These are phyloP conservation scores for Acanthopleura granulata DNA, from an alignment of 2,888 invertebrate genomes.

Conservation along the genomic window DNA sequence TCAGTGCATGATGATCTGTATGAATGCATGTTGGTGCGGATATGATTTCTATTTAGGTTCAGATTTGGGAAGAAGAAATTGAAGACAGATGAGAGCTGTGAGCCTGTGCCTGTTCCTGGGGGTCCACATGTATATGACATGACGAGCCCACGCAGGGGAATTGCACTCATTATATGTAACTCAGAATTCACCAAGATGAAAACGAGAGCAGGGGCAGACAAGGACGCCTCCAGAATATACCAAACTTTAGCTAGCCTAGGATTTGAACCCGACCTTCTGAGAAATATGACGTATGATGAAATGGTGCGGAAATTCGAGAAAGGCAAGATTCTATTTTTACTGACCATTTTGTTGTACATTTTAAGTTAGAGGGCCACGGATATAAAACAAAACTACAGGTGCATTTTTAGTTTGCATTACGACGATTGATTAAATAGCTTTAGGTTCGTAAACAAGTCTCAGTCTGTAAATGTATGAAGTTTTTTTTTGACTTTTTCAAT, in stretches of 20 bases:
- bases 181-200: neutral
- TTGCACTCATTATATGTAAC: neutral
- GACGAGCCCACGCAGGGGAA: neutral
- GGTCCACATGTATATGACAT: slow-evolving; percentile 1
- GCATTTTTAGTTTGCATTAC: too few relatives aligned
- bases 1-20: too few relatives aligned
- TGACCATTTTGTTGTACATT: too few relatives aligned
- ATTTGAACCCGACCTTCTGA: neutral
- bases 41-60: neutral
- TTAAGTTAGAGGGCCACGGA: too few relatives aligned
- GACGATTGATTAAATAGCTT: too few relatives aligned
- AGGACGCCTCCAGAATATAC: neutral
- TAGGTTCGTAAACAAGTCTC: too few relatives aligned
- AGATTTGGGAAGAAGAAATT: slow-evolving; percentile 9
- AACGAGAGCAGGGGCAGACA: neutral
- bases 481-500: too few relatives aligned
- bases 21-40: too few relatives aligned
- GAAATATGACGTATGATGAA: neutral
- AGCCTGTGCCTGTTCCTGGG: slow-evolving; percentile 1
- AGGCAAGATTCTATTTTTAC: neutral
- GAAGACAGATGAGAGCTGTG: neutral
- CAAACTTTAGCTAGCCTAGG: neutral
- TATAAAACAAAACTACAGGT: too few relatives aligned
- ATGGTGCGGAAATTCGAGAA: neutral
- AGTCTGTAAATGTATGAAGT: too few relatives aligned